Conservation (phyloP, 2,888 invertebrate genomes). For the Unio pictorum region DNA sequence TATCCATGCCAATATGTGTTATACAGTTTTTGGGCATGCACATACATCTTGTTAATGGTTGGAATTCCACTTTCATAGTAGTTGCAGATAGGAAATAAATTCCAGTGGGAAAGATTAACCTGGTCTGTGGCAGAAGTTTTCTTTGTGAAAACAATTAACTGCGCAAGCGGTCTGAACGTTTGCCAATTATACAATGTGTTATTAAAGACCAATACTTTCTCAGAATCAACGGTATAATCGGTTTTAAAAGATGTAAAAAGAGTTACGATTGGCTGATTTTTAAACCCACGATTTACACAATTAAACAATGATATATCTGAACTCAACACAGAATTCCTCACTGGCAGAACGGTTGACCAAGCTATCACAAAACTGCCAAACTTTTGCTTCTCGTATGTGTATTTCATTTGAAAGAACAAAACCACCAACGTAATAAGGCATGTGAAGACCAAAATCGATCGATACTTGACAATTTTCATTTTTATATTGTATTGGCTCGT, state of each 20-base stretch:
- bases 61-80: constrained; percentile 20
- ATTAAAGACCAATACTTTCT: constrained; percentile 33
- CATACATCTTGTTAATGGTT: constrained; percentile 31
- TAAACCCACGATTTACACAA: too few species aligned
- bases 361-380: too few species aligned
- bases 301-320: too few species aligned
- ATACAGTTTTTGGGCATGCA: constrained; percentile 19
- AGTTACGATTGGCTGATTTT: constrained; percentile 18
- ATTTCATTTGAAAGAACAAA: too few species aligned
- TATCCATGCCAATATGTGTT: constrained; percentile 37
- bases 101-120: constrained; percentile 28
- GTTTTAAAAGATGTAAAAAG: constrained; percentile 32
- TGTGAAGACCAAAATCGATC: too few species aligned
- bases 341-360: too few species aligned
- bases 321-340: too few species aligned
- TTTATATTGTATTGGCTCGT: too few species aligned
- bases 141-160: constrained; percentile 42
- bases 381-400: too few species aligned
- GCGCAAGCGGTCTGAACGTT: constrained; percentile 27
- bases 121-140: constrained; percentile 13
- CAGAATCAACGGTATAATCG: constrained; percentile 23
- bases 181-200: constrained; percentile 47
- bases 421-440: too few species aligned
- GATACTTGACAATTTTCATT: too few species aligned
- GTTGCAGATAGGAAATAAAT: constrained; percentile 15